Evolutionary conservation across 2,797 vertebrate genomes (phyloP), one percentile per base, ranked within the genome.

Genomic region (Anguilla pacifica): DNA sequence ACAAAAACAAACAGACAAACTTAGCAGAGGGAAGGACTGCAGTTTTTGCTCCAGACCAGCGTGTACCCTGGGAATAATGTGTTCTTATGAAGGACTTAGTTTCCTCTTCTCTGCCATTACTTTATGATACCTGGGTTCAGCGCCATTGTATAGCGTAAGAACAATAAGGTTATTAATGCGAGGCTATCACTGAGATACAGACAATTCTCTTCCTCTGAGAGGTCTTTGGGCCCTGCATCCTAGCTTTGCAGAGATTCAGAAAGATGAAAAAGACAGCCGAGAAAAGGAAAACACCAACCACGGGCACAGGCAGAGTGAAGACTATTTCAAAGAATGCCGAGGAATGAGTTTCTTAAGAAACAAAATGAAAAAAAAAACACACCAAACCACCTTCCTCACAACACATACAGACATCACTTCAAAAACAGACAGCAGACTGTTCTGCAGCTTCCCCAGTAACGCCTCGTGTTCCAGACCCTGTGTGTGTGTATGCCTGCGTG

Each of bases 261-360:
- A 72, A 77, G 64, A 92, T 88, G 91, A 92, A 93, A 94, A 90
- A 91, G 93, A 87, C 94, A 91, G 92, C 92, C 89, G 92, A 91
- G 89, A 94, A 89, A 93, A 90, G 92, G 87, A 94, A 88, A 89
- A 91, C 90, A 92, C 46, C 57, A 25, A 89, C 83, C 86, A 92
- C 88, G 89, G 91, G 92, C 93, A 64, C 91, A 92, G 93, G 94
- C 93, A 89, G 90, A 93, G 92, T 92, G 90, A 92, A 93, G 90
- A 93, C 91, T 93, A 89, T 90, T 90, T 91, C 81, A 93, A 94
- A 92, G 92, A 92, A 94, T 93, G 88, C 90, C 87, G 61, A 92
- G 53, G 67, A 77, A 90, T 86, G 91, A 89, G 92, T 92, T 89
- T 89, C 84, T 84, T 79, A n/a, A 67, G 79, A 55, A 57, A 70